Evolutionary conservation across 1,140 invertebrate genomes (phyloP).

Genomic region (Philopotamus ludificatus): DNA sequence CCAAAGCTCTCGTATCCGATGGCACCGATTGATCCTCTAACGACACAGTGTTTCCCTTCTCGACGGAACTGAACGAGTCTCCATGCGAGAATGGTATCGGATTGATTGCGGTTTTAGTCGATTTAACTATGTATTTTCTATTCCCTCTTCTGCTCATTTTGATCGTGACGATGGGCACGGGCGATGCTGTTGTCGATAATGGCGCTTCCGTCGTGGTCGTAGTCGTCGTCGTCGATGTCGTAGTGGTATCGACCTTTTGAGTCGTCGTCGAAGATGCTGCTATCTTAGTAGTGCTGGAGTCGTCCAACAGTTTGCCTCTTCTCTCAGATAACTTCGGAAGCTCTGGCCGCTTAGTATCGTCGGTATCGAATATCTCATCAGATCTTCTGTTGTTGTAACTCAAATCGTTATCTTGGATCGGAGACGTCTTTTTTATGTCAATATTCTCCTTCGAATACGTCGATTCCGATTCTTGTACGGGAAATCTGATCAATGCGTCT

Average conservation of each 20-base stretch:
- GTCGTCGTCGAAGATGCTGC: constrained; percentile 34
- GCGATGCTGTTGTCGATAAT: constrained; percentile 17
- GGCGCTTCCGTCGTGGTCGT: constrained; percentile 12
- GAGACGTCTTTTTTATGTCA: constrained; percentile 43
- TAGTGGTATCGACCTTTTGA: constrained; percentile 27
- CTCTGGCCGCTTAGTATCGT: constrained; percentile 32
- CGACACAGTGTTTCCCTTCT: constrained; percentile 51
- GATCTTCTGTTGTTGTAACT: constrained; percentile 44
- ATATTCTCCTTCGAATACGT: constrained; percentile 47
- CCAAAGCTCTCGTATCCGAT: constrained; percentile 74
- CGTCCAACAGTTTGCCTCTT: constrained; percentile 50
- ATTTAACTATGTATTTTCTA: constrained; percentile 34
- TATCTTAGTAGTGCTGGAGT: constrained; percentile 43
- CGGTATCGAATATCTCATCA: constrained; percentile 44
- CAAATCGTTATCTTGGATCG: constrained; percentile 43
- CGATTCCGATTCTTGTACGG: constrained; percentile 56
- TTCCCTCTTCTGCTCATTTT: constrained; percentile 34
- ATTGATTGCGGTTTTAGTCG: constrained; percentile 32
- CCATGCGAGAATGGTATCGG: constrained; percentile 17
- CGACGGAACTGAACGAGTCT: constrained; percentile 42
- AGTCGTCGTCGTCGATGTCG: constrained; percentile 42
- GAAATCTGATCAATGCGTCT: constrained; percentile 64
- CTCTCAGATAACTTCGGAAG: constrained; percentile 35
- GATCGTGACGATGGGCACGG: constrained; percentile 23
- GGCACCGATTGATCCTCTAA: constrained; percentile 50